Evolutionary conservation across 1,140 invertebrate genomes (phyloP), one percentile per base, ranked within the genome.

Genomic region (Phymorhynchus buccinoides): DNA sequence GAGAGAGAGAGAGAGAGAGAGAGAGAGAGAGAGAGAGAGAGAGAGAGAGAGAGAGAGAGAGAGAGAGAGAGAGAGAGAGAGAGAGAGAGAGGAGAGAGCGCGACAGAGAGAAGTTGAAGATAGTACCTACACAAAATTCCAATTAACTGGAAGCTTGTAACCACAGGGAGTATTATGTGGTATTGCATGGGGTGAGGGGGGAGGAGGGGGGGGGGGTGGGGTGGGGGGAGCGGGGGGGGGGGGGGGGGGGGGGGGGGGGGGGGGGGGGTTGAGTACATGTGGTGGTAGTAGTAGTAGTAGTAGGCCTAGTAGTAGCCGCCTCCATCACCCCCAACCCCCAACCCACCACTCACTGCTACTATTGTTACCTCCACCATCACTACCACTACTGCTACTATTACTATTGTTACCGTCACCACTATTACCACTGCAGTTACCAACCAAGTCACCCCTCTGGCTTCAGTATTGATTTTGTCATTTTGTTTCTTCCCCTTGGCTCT

Each of bases 381-480:
- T 48, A 48, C 44, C 18, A 48, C 44, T 48, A 18, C 44, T 48
- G 44, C 44, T 48, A 18, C 44, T 48, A 48, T 18, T 48, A 18
- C 44, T 48, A 18, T 18, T n/a, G 44, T 6, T 48, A 48, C 44
- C 44, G 18, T 18, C 44, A 48, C 7, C 35, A 73, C 6, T 9
- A 73, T 6, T 27, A 27, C 6, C 35, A 73, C 35, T 9, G 35
- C 27, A 6, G 35, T 6, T 73, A 27, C 6, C 35, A 66, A 18
- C 48, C 48, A 52, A 22, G 56, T 27, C 12, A 62, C 18, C 56
- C 56, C n/a, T 16, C n/a, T 16, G 56, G 56, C 56, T 62, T 22
- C 18, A n/a, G 35, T 77, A 77, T 77, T 77, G 41, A 39, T 77
- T 39, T 77, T 77, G 41, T 77, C 41, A 77, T 77, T 32, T 39